These are phyloP conservation scores for Laspeyria flexula DNA, from an alignment of 2,888 invertebrate species.

Conservation along the genomic window DNA sequence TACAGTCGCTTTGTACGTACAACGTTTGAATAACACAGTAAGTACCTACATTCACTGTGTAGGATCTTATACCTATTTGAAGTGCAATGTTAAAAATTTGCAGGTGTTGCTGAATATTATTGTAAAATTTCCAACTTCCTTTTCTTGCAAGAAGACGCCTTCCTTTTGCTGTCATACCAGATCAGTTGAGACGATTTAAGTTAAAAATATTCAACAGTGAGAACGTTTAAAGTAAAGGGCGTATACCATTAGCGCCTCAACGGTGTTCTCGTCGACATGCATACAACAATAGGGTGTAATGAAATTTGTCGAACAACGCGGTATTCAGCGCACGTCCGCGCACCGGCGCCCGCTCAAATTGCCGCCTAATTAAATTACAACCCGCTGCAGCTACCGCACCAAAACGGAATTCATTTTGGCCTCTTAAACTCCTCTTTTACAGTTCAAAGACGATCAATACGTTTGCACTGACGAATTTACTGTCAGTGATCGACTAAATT, in stretches of 20 bases:
- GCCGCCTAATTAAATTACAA: conserved; percentile 79
- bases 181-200: conserved; percentile 12
- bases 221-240: conserved; percentile 32
- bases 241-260: conserved; percentile 42
- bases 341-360: conserved; percentile 67
- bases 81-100: neutral
- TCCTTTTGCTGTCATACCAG: neutral
- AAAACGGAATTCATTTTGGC: conserved; percentile 58
- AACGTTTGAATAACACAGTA: neutral
- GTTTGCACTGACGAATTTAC: conserved; percentile 20
- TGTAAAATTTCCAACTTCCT: neutral
- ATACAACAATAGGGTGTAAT: conserved; percentile 68
- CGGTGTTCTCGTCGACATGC: conserved; percentile 43
- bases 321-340: conserved; percentile 78
- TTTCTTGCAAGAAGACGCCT: neutral
- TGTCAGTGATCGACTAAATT: conserved; percentile 10
- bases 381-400: conserved; percentile 57
- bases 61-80: neutral
- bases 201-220: conserved; percentile 30
- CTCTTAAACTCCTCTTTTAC: conserved; percentile 49
- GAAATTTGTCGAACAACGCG: conserved; percentile 68
- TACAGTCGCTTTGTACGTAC: neutral
- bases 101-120: neutral
- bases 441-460: conserved; percentile 39
- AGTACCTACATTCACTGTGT: neutral